Evolutionary conservation across 2,113 vertebrate species (phyloP), one percentile per base, ranked within the genome.

Genomic region (Dicerorhinus sumatrensis): DNA sequence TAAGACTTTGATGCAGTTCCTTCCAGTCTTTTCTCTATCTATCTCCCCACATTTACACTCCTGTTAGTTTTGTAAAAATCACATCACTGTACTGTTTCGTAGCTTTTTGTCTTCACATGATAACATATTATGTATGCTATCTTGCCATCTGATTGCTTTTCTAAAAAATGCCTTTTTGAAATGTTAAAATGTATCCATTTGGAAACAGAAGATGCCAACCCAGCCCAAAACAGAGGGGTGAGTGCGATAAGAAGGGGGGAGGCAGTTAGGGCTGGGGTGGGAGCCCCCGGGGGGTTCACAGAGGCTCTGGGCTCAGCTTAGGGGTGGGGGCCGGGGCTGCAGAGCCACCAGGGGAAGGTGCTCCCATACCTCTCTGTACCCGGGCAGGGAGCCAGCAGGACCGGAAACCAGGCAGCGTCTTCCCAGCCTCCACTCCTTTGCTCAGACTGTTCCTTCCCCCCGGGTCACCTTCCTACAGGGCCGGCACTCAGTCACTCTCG

Each of bases 241-340:
- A 72, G 69, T 1, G 56, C 72, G 69, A 11, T 1, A 8, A 18
- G 33, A 33, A 8, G 76, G 20, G 27, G 12, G n/a, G 20, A 12
- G 48, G 18, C 11, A 21, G 42, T 31, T 6, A 7, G 7, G 36
- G 36, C 5, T 13, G 12, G 0, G 2, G 21, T 33, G 1, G 4
- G 23, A 2, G 60, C n/a, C 29, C 46, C 13, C 76, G 25, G 29
- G 27, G 27, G 73, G 25, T 7, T 23, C 8, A 3, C 46, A 23
- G 60, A 65, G 18, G 33, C 89, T 82, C 5, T 36, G 90, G 46
- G 29, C 16, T 92, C 36, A 1, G 58, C 4, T 5, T 33, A 14
- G 27, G 29, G 17, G 39, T n/a, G 1, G 25, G 4, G 1, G 3
- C 1, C 0, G 20, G 2, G 2, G 54, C 10, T 18, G 14, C 8